Conservation (phyloP, 2,888 invertebrate genomes). For the Rhaphigaster nebulosa region DNA sequence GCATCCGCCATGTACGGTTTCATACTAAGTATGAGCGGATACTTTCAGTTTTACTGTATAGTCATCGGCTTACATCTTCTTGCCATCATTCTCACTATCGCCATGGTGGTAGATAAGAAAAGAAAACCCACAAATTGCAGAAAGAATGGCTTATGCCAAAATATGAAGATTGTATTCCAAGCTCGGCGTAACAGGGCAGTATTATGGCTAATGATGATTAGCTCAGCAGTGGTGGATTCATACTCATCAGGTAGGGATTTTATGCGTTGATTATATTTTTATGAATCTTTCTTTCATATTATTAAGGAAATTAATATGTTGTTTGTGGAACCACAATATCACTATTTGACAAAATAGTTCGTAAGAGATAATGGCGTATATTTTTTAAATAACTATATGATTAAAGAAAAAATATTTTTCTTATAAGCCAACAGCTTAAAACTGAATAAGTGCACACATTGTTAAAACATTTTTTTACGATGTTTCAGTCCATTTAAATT, state of each 20-base stretch:
- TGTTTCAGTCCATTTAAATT: too few species aligned
- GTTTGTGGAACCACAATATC: too few species aligned
- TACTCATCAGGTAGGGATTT: background rate
- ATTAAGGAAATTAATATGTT: too few species aligned
- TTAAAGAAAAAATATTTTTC: too few species aligned
- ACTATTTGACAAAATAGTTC: too few species aligned
- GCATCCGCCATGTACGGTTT: background rate
- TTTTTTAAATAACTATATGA: too few species aligned
- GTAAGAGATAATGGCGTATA: too few species aligned
- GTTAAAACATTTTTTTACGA: too few species aligned
- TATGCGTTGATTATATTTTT: background rate
- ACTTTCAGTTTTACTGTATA: background rate
- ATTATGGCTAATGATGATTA: background rate
- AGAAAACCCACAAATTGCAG: background rate
- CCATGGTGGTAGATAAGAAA: background rate
- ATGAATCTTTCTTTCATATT: background rate
- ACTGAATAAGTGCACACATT: too few species aligned
- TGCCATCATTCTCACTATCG: background rate
- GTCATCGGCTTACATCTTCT: background rate
- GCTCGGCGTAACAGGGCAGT: background rate
- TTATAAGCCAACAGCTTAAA: too few species aligned
- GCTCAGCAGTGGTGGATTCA: background rate
- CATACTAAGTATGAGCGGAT: background rate
- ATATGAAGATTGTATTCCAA: background rate
- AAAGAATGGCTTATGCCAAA: background rate